phyloP scores from a whole-genome alignment of 2,888 invertebrate species.

The Stenodema calcarata region DNA sequence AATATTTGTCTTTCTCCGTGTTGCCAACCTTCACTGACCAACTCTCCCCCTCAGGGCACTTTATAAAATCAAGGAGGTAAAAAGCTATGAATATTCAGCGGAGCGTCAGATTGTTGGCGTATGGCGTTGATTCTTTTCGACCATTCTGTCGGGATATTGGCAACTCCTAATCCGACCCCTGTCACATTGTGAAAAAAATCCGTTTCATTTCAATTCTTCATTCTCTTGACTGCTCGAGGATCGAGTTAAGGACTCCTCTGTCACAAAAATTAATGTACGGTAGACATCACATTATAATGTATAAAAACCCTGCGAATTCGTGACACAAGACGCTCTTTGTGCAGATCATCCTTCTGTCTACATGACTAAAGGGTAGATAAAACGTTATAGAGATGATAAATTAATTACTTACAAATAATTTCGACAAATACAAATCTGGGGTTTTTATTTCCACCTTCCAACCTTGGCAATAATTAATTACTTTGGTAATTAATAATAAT shows the following conservation, averaged over 20 bases:
- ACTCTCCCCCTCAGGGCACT: background rate
- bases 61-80: background rate
- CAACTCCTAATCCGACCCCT: background rate
- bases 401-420: no score
- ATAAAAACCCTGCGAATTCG: no score
- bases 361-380: no score
- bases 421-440: no score
- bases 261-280: no score
- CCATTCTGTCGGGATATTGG: background rate
- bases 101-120: background rate
- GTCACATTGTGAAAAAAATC: background rate
- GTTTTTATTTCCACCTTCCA: no score
- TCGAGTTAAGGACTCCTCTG: background rate
- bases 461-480: no score
- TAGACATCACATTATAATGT: no score
- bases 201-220: background rate
- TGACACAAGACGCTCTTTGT: no score
- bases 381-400: no score
- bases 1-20: background rate
- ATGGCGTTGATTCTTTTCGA: background rate
- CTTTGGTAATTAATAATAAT: no score
- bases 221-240: background rate
- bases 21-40: background rate
- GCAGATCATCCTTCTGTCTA: no score
- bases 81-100: background rate